A percentile compares a stretch with the other conserved stretches of the same genome.
These are phyloP conservation scores for Anagrus nilaparvatae DNA, from an alignment of 1,140 invertebrate genomes.

Conservation along the genomic window DNA sequence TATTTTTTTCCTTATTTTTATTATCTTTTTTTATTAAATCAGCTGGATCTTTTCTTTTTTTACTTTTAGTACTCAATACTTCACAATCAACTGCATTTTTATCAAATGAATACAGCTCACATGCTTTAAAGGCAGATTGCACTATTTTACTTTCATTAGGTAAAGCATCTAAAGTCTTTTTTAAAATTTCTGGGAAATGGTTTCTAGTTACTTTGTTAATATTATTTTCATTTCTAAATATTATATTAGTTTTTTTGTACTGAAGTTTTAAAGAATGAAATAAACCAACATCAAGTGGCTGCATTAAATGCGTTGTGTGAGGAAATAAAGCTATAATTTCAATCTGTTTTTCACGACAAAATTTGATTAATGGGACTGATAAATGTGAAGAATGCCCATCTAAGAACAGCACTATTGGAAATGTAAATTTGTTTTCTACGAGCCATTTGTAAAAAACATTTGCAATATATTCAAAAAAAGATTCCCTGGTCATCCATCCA, in stretches of 20 bases:
- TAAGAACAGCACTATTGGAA: slow-evolving; percentile 28
- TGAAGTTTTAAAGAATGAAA: slow-evolving; percentile 31
- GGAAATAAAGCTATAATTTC: slow-evolving; percentile 23
- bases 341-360: slow-evolving; percentile 24
- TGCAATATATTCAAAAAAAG: slow-evolving; percentile 33
- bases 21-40: too few relatives aligned
- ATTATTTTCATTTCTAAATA: background rate
- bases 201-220: background rate
- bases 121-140: too few relatives aligned
- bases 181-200: background rate
- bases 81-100: too few relatives aligned
- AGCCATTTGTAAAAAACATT: slow-evolving; percentile 24
- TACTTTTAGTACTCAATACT: too few relatives aligned
- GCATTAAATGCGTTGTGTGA: slow-evolving; percentile 31
- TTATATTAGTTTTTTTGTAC: slow-evolving; percentile 21
- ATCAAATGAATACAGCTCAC: too few relatives aligned
- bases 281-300: slow-evolving; percentile 30
- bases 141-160: background rate
- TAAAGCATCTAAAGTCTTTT: too few relatives aligned
- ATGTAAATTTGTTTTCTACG: slow-evolving; percentile 20
- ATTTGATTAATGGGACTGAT: slow-evolving; percentile 13
- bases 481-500: slow-evolving; percentile 36
- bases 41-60: too few relatives aligned
- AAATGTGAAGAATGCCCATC: slow-evolving; percentile 29
- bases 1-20: too few relatives aligned